Percentiles rank a stretch among this genome's conserved stretches.
These are phyloP conservation scores for Lepidochitona cinerea DNA, from an alignment of 2,888 invertebrate species.

Conservation along the genomic window DNA sequence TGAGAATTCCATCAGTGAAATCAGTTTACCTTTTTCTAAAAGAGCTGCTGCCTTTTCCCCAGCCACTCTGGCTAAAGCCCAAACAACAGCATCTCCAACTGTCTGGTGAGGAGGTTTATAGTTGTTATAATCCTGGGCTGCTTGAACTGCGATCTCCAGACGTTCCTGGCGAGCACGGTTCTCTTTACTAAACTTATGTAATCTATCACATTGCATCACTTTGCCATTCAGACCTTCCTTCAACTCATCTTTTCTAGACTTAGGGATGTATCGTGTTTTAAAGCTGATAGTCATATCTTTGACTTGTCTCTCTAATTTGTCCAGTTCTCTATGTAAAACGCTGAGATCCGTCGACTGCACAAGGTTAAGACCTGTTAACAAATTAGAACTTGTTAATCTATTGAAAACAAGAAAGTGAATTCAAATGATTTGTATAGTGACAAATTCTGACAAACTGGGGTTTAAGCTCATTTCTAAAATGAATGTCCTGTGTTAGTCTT, in stretches of 20 bases:
- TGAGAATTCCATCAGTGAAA: too few species aligned
- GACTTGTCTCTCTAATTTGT: slow-evolving; percentile 60
- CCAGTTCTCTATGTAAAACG: slow-evolving; percentile 53
- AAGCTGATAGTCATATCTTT: slow-evolving; percentile 64
- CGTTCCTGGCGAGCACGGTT: slow-evolving; percentile 59
- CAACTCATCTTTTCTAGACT: slow-evolving; percentile 53
- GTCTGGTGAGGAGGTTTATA: slow-evolving; percentile 67
- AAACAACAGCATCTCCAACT: slow-evolving; percentile 67
- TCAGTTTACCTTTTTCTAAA: neutral
- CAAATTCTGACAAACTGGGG: too few species aligned
- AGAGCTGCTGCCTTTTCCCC: neutral
- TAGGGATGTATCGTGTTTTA: slow-evolving; percentile 58
- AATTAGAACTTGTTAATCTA: neutral
- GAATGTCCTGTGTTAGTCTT: too few species aligned
- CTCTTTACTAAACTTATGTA: slow-evolving; percentile 56
- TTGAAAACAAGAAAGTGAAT: too few species aligned
- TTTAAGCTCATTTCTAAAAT: too few species aligned
- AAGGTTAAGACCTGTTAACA: slow-evolving; percentile 57
- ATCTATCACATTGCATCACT: slow-evolving; percentile 55
- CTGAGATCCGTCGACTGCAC: slow-evolving; percentile 65
- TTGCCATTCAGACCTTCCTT: slow-evolving; percentile 58
- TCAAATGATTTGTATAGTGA: too few species aligned
- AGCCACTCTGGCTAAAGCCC: slow-evolving; percentile 31
- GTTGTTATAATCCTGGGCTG: slow-evolving; percentile 65
- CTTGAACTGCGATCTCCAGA: slow-evolving; percentile 64